Base-by-base conservation (phyloP, 1,140 invertebrate genomes). In the Drosophila rhopaloa region DNA sequence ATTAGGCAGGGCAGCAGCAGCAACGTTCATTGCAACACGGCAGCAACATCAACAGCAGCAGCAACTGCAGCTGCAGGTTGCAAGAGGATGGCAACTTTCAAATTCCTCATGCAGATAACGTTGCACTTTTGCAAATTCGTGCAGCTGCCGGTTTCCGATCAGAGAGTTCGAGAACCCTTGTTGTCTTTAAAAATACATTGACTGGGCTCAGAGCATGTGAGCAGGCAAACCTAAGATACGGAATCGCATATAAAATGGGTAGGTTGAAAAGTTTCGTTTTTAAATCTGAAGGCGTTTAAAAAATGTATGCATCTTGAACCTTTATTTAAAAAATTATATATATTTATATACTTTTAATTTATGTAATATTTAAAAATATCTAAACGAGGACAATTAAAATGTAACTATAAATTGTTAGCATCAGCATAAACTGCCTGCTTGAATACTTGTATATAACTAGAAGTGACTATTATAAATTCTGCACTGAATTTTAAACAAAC, bases 151-250 rank as follows among this genome's bases (percentile, higher is more conserved):
- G 19, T 24, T 57, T 19, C 67, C 19, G 37, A 66, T 68, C 65
- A 43, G 37, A 57, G 43, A 41, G 51, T 71, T 58, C 51, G 37
- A 43, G 10, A 8, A 27, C 51, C 44, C 57, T 68, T 81, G 62
- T 85, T 81, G 77, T 78, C 62, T 81, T 86, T 82, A 76, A 76
- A 86, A 86, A 86, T 85, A 75, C 79, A 85, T 86, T 70, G 82
- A 79, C 82, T 75, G 61, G 55, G 50, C 35, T 55, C 24, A 35
- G 44, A 47, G 47, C 59, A 27, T 78, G 53, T 46, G 32, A 14
- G 16, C 38, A 41, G 13, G 37, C 14, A 58, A 14, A 29, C 27
- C 54, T 4, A 24, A 50, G 44, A 57, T 46, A 43, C 29, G 8
- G 37, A 57, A 35, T 29, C 37, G 27, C 41, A 19, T 41, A 58